A percentile compares a stretch with the other conserved stretches of the same genome.
These are phyloP conservation scores for Entomobrya proxima DNA, from an alignment of 2,888 invertebrate species.

Conservation along the genomic window DNA sequence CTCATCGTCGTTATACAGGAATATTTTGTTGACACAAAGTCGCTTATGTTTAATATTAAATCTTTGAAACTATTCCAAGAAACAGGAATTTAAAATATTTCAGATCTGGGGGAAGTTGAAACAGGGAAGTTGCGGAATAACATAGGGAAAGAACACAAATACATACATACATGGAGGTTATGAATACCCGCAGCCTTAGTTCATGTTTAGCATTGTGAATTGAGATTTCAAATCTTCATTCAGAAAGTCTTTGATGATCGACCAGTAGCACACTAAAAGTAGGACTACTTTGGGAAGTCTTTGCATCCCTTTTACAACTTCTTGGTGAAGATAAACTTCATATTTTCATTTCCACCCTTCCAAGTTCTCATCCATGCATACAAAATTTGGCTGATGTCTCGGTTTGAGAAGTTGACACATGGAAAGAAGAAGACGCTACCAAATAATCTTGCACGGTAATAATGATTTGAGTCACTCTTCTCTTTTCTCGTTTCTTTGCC, in stretches of 20 bases:
- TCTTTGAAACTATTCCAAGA: constrained; percentile 8
- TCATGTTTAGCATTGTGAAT: no score
- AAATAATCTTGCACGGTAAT: constrained; percentile 41
- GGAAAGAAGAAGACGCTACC: constrained; percentile 23
- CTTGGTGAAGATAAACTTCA: constrained; percentile 15
- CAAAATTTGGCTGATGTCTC: constrained; percentile 64
- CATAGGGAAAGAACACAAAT: no score
- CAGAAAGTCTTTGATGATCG: neutral
- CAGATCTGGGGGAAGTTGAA: neutral
- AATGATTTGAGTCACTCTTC: constrained; percentile 28
- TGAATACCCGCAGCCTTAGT: no score
- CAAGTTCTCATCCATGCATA: constrained; percentile 58
- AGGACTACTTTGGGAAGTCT: neutral
- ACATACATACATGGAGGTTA: no score
- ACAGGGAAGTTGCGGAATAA: neutral
- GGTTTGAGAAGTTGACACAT: constrained; percentile 55
- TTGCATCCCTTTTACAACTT: neutral
- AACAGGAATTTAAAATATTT: neutral
- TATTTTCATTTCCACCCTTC: constrained; percentile 51
- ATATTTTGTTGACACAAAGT: constrained; percentile 26
- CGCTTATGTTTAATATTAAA: neutral
- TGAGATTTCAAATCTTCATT: constrained; percentile 4
- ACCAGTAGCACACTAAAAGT: neutral
- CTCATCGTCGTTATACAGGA: constrained; percentile 12
- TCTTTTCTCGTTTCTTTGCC: constrained; percentile 4